phyloP scores from a whole-genome alignment of 2,797 vertebrate species.

The Myotis pilosus region DNA sequence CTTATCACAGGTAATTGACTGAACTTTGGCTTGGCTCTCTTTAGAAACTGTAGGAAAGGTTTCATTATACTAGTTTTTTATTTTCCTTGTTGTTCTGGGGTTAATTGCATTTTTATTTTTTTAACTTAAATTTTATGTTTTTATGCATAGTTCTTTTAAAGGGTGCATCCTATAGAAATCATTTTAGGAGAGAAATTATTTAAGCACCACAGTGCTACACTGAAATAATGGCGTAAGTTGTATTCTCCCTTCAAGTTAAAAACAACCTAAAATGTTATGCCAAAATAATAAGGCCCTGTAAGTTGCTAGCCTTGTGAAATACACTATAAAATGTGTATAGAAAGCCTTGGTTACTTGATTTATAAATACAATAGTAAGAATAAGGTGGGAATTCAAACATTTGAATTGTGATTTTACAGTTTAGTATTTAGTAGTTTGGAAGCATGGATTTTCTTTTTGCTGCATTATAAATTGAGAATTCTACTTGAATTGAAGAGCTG shows the following conservation, averaged over 20 bases:
- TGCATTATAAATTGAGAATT: conserved; percentile 61
- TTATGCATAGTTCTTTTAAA: conserved; percentile 44
- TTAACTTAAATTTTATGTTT: conserved; percentile 23
- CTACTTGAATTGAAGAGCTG: conserved; percentile 25
- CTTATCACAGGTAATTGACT: conserved; percentile 32
- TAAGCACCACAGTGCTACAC: not conserved
- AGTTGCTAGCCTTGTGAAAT: conserved; percentile 59
- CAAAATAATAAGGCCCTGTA: not conserved
- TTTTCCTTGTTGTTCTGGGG: not conserved
- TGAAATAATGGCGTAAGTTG: conserved; percentile 33
- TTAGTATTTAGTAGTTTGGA: conserved; percentile 47
- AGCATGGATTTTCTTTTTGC: conserved; percentile 37
- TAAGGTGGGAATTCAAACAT: conserved; percentile 20
- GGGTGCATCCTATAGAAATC: conserved; percentile 1
- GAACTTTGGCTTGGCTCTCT: conserved; percentile 46
- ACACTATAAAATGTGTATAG: conserved; percentile 36
- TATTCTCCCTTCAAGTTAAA: conserved; percentile 18
- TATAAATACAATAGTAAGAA: not conserved
- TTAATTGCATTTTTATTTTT: conserved; percentile 28
- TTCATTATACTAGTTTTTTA: conserved; percentile 14
- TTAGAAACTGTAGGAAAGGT: conserved; percentile 35
- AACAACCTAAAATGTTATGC: not conserved
- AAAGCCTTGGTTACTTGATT: conserved; percentile 61
- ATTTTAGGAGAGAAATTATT: conserved; percentile 38
- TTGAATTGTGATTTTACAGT: conserved; percentile 50